Conservation (phyloP, 2,888 invertebrate species). For the Eupithecia subumbrata region DNA sequence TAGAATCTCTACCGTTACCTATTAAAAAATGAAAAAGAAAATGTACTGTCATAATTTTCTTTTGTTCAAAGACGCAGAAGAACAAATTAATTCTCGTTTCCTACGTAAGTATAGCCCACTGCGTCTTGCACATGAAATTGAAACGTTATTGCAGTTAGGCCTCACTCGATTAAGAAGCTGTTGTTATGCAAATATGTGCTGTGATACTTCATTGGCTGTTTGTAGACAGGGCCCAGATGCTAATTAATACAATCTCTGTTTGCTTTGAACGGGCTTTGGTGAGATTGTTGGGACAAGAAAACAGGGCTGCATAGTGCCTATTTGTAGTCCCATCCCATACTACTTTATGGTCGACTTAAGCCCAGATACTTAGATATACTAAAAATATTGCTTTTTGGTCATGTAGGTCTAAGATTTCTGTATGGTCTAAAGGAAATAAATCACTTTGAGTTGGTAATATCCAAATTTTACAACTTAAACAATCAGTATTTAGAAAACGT, state of each 20-base stretch:
- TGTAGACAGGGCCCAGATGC: slow-evolving; percentile 54
- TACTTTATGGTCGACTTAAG: background rate
- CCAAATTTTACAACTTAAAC: background rate
- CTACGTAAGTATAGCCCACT: slow-evolving; percentile 5
- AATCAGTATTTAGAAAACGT: no score
- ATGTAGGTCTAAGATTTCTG: background rate
- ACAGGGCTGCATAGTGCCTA: background rate
- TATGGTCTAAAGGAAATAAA: background rate
- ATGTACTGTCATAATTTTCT: background rate
- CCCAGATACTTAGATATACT: background rate
- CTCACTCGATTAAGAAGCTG: slow-evolving; percentile 55
- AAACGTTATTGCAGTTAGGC: slow-evolving; percentile 50
- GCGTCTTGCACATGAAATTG: slow-evolving; percentile 39
- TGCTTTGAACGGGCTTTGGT: slow-evolving; percentile 47
- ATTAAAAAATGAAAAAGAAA: background rate
- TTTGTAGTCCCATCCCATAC: background rate
- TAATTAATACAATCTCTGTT: slow-evolving; percentile 64
- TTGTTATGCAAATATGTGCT: slow-evolving; percentile 58
- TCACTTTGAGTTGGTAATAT: background rate
- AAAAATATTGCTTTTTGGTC: background rate
- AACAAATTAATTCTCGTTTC: slow-evolving; percentile 6
- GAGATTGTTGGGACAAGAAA: slow-evolving; percentile 22
- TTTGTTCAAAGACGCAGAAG: background rate
- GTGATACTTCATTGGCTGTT: slow-evolving; percentile 58
- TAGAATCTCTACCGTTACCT: no score